These are phyloP conservation scores for Alectura lathami DNA, from an alignment of 2,113 vertebrate species.

Conservation along the genomic window DNA sequence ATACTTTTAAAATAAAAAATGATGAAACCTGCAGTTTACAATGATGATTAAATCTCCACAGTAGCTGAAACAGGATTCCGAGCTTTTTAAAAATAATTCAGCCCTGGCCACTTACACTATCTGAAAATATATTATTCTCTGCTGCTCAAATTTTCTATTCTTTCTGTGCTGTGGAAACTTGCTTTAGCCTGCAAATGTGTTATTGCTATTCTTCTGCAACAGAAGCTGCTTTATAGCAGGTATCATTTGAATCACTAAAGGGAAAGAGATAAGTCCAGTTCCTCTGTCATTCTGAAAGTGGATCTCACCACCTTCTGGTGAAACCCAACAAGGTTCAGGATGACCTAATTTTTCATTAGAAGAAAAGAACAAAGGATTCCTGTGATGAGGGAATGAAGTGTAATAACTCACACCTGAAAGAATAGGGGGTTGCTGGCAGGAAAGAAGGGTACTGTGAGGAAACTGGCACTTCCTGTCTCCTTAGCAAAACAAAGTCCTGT, in stretches of 20 bases:
- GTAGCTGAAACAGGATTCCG: neutral
- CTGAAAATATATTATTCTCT: neutral
- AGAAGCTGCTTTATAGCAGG: neutral
- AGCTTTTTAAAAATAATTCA: neutral
- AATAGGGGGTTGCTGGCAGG: neutral
- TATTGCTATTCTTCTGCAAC: neutral
- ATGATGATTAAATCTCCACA: neutral
- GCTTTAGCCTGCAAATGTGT: neutral
- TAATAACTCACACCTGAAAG: neutral
- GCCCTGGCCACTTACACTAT: neutral
- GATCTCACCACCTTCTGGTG: neutral
- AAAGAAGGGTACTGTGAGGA: neutral
- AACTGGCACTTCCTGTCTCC: accelerated
- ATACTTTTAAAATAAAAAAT: neutral
- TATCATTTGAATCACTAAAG: neutral
- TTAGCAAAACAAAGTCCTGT: neutral
- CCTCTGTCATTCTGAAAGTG: neutral
- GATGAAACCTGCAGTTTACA: neutral
- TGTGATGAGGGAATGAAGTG: neutral
- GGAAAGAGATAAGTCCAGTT: neutral
- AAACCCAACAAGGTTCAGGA: neutral
- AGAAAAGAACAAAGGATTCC: neutral
- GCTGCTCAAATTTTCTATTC: neutral
- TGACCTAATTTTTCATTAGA: neutral
- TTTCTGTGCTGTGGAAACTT: neutral